A percentile compares a stretch with the other conserved stretches of the same genome.
These are phyloP conservation scores for Tholera decimalis DNA, from an alignment of 2,888 invertebrate genomes.

Conservation along the genomic window DNA sequence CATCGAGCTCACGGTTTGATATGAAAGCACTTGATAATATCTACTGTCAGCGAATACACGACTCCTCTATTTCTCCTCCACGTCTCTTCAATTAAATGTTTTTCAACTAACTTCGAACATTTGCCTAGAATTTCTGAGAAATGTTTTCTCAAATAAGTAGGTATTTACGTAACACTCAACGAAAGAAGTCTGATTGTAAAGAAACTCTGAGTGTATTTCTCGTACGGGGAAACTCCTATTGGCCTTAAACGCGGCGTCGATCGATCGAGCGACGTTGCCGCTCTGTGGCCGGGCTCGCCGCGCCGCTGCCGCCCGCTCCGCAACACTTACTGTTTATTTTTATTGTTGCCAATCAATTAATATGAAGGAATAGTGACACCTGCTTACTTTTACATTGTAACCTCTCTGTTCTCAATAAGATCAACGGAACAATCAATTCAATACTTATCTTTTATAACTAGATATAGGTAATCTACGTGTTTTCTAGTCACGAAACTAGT, in stretches of 20 bases:
- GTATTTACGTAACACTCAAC: conserved; percentile 45
- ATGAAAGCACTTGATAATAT: conserved; percentile 6
- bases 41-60: not conserved
- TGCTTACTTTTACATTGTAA: conserved; percentile 54
- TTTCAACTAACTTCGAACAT: conserved; percentile 33
- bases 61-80: conserved; percentile 6
- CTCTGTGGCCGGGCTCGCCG: conserved; percentile 70
- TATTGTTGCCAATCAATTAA: conserved; percentile 86
- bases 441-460: not conserved
- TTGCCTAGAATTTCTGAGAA: conserved; percentile 32
- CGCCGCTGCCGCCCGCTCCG: conserved; percentile 56
- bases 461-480: too few relatives aligned
- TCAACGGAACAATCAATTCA: conserved; percentile 16
- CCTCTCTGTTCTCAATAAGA: conserved; percentile 35
- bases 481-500: too few relatives aligned
- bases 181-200: conserved; percentile 58
- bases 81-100: conserved; percentile 37
- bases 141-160: conserved; percentile 45
- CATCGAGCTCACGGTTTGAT: not conserved
- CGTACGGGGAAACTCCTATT: conserved; percentile 66
- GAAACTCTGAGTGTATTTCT: conserved; percentile 58
- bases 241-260: conserved; percentile 65
- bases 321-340: conserved; percentile 79
- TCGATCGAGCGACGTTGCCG: conserved; percentile 89
- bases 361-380: conserved; percentile 79